Base-by-base conservation (phyloP, 2,888 invertebrate species). In the Alviniconcha strummeri region DNA sequence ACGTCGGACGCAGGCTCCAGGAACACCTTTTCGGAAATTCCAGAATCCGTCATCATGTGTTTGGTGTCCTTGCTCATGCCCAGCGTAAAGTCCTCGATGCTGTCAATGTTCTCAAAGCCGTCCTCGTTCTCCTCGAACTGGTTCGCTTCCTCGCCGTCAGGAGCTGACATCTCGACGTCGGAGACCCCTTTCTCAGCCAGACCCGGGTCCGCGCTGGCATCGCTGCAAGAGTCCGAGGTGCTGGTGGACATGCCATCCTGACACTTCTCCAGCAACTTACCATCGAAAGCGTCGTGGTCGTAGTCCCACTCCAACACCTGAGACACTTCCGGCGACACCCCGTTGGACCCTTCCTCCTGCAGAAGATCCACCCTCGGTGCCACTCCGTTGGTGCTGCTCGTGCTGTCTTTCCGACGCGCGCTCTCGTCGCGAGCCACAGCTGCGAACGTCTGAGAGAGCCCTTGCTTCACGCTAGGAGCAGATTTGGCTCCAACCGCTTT, bases 21-120 rank as follows among this genome's bases (percentile, higher is more conserved):
- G 69, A 86, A 84, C 19, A 81, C 84, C 72, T 84, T 85, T 36
- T 88, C 87, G 7, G 88, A 88, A n/a, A 90, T 90, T 19, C 90
- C 90, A 80, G 90, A 90, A 85, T 91, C 91, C 5, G 88, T 87
- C 90, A 91, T 90, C 13, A 88, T 82, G 15, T 86, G 87, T 56
- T 85, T 83, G 0, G 85, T 72, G 15, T 86, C 86, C n/a, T 85
- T 84, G 15, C 83, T 78, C 72, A 84, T 81, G 4, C 80, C 83
- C 5, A 82, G 75, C 4, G 86, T 83, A 57, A 86, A 86, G 64
- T 86, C 86, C 11, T 84, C 86, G 9, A 86, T 64, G 64, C 84
- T 86, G 80, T 86, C 86, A 67, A 85, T 84, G 84, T 85, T 86
- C 82, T 86, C 83, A 84, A 88, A 87, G 55, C 85, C 72, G 82